Conservation (phyloP, 2,888 invertebrate species). For the Thysanoteuthis rhombus region DNA sequence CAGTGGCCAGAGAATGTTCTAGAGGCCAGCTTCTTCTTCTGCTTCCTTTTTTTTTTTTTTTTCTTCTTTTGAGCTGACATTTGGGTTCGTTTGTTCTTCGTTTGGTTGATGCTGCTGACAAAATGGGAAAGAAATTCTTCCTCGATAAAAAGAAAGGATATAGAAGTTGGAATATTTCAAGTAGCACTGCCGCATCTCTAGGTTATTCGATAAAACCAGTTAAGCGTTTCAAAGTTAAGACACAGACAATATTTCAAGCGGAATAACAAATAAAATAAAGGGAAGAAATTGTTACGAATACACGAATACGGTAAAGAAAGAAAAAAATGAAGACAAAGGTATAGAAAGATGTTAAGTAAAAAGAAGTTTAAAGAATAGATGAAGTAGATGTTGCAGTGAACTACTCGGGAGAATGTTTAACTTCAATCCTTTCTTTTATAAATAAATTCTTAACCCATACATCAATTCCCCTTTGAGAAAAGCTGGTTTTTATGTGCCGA, state of each 20-base stretch:
- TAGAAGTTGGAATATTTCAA: not conserved
- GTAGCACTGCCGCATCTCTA: not conserved
- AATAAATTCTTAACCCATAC: slow-evolving; percentile 12
- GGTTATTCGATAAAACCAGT: not conserved
- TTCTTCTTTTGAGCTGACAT: not conserved
- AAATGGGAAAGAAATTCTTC: slow-evolving; percentile 12
- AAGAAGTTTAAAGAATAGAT: not conserved
- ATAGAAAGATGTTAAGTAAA: too few species aligned
- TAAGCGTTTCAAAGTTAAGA: not conserved
- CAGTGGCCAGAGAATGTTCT: not conserved
- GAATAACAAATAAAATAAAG: not conserved
- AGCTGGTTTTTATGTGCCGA: not conserved
- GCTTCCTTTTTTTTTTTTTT: not conserved
- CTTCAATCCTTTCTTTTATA: not conserved
- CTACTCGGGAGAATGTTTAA: not conserved
- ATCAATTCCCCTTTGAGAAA: slow-evolving; percentile 12
- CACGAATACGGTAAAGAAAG: not conserved
- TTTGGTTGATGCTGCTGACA: slow-evolving; percentile 12
- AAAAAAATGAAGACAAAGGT: not conserved
- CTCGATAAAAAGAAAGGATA: not conserved
- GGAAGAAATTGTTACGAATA: not conserved
- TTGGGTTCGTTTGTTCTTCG: too few species aligned
- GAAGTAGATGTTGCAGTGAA: not conserved
- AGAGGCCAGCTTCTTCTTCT: not conserved
- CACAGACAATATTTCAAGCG: not conserved